Conservation (phyloP, 1,140 invertebrate species). For the Gyrodactylus bullatarudis region DNA sequence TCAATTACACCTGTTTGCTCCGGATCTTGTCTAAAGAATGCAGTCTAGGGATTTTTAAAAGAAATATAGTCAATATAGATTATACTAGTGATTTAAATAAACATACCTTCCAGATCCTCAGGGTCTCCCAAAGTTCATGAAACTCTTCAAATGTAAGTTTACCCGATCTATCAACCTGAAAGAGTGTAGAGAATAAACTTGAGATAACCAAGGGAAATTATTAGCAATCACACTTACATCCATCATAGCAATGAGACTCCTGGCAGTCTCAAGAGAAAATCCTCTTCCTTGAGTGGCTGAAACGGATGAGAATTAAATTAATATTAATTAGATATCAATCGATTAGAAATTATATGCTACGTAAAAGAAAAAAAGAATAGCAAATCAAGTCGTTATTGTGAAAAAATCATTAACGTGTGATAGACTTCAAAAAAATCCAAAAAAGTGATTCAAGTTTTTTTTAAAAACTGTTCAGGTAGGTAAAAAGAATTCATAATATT, state of each 20-base stretch:
- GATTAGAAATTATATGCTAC: no score
- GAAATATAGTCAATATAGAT: constrained; percentile 16
- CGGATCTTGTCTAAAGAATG: constrained; percentile 48
- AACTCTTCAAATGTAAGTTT: constrained; percentile 79
- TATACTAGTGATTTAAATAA: constrained; percentile 6
- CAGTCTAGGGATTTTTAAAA: no score
- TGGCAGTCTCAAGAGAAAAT: constrained; percentile 57
- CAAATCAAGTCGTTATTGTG: no score
- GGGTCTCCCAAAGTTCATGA: constrained; percentile 42
- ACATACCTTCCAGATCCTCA: constrained; percentile 51
- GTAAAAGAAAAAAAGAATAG: no score
- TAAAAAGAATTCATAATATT: no score
- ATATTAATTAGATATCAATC: no score
- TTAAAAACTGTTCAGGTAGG: no score
- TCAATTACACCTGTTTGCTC: constrained; percentile 42
- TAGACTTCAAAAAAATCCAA: no score
- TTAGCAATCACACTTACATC: constrained; percentile 29
- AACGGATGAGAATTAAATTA: background rate
- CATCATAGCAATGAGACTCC: constrained; percentile 82
- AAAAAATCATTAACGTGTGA: no score
- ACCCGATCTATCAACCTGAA: constrained; percentile 39
- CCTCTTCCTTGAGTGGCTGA: constrained; percentile 21
- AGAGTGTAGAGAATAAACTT: background rate
- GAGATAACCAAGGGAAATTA: no score
- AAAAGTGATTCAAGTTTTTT: no score